Conservation (phyloP, 2,113 vertebrate species). For the Psophia crepitans region DNA sequence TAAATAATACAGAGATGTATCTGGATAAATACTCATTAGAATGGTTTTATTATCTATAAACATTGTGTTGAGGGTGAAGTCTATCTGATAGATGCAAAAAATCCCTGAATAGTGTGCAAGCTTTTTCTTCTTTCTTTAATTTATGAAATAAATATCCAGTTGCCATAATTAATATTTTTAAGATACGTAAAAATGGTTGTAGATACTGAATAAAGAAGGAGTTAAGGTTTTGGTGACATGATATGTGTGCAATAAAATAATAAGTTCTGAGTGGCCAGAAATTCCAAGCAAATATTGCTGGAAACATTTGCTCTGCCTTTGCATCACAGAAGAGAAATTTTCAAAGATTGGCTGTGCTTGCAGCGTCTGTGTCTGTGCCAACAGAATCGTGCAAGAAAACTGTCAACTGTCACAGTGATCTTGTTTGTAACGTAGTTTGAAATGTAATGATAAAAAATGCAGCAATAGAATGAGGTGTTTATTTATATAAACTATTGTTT, state of each 20-base stretch:
- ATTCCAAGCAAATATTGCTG: neutral
- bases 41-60: neutral
- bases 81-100: neutral
- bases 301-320: neutral
- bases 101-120: neutral
- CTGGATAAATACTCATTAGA: neutral
- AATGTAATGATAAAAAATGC: neutral
- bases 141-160: neutral
- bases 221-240: neutral
- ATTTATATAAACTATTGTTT: neutral
- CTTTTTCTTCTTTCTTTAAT: neutral
- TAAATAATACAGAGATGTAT: neutral
- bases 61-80: neutral
- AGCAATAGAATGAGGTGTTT: neutral
- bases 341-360: neutral
- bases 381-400: neutral
- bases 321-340: neutral
- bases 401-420: neutral
- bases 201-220: neutral
- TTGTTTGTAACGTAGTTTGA: neutral
- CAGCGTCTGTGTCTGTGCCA: neutral
- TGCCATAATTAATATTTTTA: neutral
- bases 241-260: neutral
- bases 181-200: neutral
- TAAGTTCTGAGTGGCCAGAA: neutral